Base-by-base conservation (phyloP, 2,797 vertebrate genomes). In the Acipenser oxyrinchus region DNA sequence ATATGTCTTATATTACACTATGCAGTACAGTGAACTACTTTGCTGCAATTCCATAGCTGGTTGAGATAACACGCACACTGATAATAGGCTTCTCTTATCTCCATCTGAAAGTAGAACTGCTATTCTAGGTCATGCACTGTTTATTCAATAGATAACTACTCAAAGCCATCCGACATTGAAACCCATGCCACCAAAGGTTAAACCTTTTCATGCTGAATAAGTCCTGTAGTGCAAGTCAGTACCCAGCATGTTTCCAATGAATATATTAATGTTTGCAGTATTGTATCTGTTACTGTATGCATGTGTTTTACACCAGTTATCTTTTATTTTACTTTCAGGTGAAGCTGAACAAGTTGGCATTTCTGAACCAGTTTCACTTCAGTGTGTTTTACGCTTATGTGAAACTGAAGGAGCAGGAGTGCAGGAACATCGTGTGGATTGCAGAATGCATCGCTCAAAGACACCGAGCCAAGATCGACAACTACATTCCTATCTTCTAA, bases 401-500 rank as follows among this genome's bases (percentile, higher is more conserved):
- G 77, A 99, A 99, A 80, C 92, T 99, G 84, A 99, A 99, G 87
- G 97, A 99, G 76, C 96, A 99, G 79, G 97, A 99, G 78, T 99
- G 97, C 81, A 88, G 97, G 70, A 99, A 99, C 85, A 98, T 99
- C 0, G 97, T 99, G 52, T 99, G 97, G 97, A 99, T 99, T 0
- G 95, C 97, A 0, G 96, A 99, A 83, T 99, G 97, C 79, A 99
- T 99, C 0, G 97, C 97, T 18, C 97, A 99, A 85, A 88, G 97
- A 69, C 97, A 99, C 86, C 90, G 96, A 18, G 94, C 97, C 76
- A 99, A 99, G 88, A 99, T 99, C 0, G 97, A 99, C 87, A 99
- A 99, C 84, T 99, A 99, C 80, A 99, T 99, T 68, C 95, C 97
- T 51, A 99, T 99, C 86, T 99, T 99, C 85, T 99, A 86, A 91